A percentile compares a stretch with the other conserved stretches of the same genome.
Evolutionary conservation across 2,113 vertebrate species (phyloP).

Genomic region (Cheilinus undulatus): DNA sequence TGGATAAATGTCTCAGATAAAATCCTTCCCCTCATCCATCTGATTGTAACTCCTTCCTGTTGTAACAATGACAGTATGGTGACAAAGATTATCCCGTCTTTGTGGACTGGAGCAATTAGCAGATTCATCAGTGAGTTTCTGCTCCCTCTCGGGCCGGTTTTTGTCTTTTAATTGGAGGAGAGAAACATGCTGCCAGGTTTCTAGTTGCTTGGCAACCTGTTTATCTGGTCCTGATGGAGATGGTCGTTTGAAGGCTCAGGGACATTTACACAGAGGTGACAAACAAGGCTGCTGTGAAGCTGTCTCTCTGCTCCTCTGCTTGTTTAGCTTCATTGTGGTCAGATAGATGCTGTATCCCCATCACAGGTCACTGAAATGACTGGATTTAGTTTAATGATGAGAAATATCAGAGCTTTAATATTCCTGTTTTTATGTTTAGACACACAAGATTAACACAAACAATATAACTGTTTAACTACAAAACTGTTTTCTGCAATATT

Average conservation of each 20-base stretch:
- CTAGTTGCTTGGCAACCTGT: slow-evolving; percentile 81
- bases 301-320: slow-evolving; percentile 10
- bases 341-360: not conserved
- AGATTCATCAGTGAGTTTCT: slow-evolving; percentile 49
- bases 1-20: not conserved
- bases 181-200: slow-evolving; percentile 58
- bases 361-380: not conserved
- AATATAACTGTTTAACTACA: too few species aligned
- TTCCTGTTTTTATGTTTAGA: too few species aligned
- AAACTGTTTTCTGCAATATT: too few species aligned
- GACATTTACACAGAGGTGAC: slow-evolving; percentile 51
- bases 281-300: slow-evolving; percentile 27
- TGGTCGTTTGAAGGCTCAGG: slow-evolving; percentile 27
- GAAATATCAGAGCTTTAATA: not conserved
- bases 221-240: slow-evolving; percentile 52
- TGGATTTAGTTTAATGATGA: not conserved
- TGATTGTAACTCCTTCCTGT: not conserved
- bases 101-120: slow-evolving; percentile 53
- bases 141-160: slow-evolving; percentile 33
- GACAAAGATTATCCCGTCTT: slow-evolving; percentile 38
- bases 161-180: slow-evolving; percentile 56
- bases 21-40: not conserved
- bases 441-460: too few species aligned
- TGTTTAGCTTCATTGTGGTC: slow-evolving; percentile 3
- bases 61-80: not conserved